A percentile compares a stretch with the other conserved stretches of the same genome.
Conservation (phyloP, 2,113 vertebrate genomes). For the Marmota monax region DNA sequence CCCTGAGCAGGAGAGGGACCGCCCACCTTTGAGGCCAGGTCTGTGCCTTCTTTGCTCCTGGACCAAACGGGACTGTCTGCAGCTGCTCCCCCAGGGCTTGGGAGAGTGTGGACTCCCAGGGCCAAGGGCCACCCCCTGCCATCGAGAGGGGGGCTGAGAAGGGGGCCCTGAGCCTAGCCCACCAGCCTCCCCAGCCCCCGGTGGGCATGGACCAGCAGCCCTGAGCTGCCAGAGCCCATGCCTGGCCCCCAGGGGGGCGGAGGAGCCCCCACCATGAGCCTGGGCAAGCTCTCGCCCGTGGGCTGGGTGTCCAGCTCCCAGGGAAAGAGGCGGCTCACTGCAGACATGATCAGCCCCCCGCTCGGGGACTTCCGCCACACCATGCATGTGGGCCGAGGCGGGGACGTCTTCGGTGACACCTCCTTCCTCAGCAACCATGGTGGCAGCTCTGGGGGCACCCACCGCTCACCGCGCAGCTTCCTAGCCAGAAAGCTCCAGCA, state of each 20-base stretch:
- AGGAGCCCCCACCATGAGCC: constrained; percentile 90
- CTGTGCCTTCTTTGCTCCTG: accelerated
- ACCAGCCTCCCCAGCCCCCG: neutral
- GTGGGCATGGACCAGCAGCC: constrained; percentile 58
- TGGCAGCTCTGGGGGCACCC: constrained; percentile 82
- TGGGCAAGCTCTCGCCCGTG: constrained; percentile 94
- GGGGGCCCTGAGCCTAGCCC: constrained; percentile 36
- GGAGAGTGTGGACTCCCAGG: neutral
- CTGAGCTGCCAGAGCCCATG: constrained; percentile 54
- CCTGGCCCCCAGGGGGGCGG: constrained; percentile 73
- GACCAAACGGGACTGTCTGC: neutral
- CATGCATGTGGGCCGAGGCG: constrained; percentile 96
- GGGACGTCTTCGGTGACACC: constrained; percentile 97
- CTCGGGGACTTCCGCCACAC: constrained; percentile 97
- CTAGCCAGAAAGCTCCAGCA: constrained; percentile 93
- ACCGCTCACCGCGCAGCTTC: constrained; percentile 89
- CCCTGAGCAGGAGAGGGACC: neutral
- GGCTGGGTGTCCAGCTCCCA: constrained; percentile 93
- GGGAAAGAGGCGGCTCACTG: constrained; percentile 92
- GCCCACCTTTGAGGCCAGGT: neutral
- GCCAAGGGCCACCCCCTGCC: too few species aligned
- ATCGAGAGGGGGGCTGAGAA: neutral
- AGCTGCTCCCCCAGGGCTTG: neutral
- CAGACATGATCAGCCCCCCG: constrained; percentile 97
- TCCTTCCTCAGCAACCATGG: constrained; percentile 97